phyloP scores from a whole-genome alignment of 2,888 invertebrate species.

The Synergus japonicus region DNA sequence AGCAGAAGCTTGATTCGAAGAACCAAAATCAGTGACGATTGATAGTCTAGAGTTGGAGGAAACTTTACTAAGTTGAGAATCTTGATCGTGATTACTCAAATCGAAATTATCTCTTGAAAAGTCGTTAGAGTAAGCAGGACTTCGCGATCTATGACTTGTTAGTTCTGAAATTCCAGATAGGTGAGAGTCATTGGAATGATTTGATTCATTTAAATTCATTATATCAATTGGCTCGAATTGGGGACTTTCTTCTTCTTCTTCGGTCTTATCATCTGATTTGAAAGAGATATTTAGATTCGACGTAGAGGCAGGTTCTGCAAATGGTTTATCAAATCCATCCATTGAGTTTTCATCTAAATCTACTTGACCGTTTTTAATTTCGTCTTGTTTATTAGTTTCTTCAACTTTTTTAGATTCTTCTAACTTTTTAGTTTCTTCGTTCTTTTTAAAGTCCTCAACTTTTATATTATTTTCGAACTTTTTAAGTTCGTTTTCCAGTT shows the following conservation, averaged over 20 bases:
- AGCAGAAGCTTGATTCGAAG: slow-evolving; percentile 74
- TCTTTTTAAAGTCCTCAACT: background rate
- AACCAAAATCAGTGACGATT: slow-evolving; percentile 79
- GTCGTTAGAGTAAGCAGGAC: slow-evolving; percentile 73
- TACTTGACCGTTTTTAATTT: slow-evolving; percentile 77
- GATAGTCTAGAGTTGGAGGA: slow-evolving; percentile 82
- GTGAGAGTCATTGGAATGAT: slow-evolving; percentile 81
- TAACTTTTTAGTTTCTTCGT: slow-evolving; percentile 8
- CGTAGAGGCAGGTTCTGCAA: slow-evolving; percentile 38
- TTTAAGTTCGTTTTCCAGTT: slow-evolving; percentile 24
- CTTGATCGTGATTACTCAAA: slow-evolving; percentile 81
- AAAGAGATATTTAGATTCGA: slow-evolving; percentile 66
- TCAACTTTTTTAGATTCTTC: slow-evolving; percentile 6
- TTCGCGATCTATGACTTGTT: slow-evolving; percentile 79
- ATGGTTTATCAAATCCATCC: slow-evolving; percentile 48
- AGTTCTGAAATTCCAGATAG: slow-evolving; percentile 81
- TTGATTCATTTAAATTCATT: slow-evolving; percentile 77
- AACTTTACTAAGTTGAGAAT: slow-evolving; percentile 82
- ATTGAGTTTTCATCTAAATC: slow-evolving; percentile 74
- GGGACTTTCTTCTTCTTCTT: slow-evolving; percentile 83
- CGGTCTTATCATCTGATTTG: slow-evolving; percentile 77
- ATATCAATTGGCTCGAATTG: slow-evolving; percentile 83
- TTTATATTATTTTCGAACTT: background rate
- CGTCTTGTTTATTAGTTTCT: slow-evolving; percentile 48
- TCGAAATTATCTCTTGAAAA: slow-evolving; percentile 74